These are phyloP conservation scores for Hyaena hyaena DNA, from an alignment of 2,113 vertebrate genomes.

Conservation along the genomic window DNA sequence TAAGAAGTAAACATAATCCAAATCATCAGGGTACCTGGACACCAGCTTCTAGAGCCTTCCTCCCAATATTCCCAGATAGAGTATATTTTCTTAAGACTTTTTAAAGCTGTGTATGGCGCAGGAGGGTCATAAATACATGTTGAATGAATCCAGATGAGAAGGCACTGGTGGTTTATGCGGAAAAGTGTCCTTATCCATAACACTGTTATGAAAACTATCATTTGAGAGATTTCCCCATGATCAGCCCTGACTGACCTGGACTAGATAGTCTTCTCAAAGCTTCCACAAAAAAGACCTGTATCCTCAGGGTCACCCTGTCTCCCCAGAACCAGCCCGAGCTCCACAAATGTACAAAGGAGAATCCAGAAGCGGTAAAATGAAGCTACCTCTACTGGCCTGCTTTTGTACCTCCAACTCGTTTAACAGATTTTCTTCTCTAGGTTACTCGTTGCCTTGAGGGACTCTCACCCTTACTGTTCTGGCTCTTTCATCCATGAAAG, in stretches of 20 bases:
- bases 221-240: neutral
- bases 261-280: neutral
- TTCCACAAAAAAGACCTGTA: neutral
- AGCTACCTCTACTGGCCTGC: neutral
- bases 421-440: neutral
- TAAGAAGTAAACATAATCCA: neutral
- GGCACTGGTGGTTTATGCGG: neutral
- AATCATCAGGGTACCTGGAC: neutral
- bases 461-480: neutral
- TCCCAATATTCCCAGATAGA: neutral
- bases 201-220: neutral
- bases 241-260: neutral
- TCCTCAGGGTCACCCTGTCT: neutral
- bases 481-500: neutral
- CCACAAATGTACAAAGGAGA: neutral
- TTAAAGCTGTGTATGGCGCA: neutral
- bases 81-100: neutral
- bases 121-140: neutral
- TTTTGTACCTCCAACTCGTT: neutral
- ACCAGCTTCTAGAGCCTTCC: constrained; percentile 2
- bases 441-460: neutral
- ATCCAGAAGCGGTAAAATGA: neutral
- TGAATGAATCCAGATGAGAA: neutral
- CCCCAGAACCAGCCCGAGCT: neutral
- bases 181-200: neutral